Base-by-base conservation (phyloP, 2,113 vertebrate species). In the Paramisgurnus dabryanus region DNA sequence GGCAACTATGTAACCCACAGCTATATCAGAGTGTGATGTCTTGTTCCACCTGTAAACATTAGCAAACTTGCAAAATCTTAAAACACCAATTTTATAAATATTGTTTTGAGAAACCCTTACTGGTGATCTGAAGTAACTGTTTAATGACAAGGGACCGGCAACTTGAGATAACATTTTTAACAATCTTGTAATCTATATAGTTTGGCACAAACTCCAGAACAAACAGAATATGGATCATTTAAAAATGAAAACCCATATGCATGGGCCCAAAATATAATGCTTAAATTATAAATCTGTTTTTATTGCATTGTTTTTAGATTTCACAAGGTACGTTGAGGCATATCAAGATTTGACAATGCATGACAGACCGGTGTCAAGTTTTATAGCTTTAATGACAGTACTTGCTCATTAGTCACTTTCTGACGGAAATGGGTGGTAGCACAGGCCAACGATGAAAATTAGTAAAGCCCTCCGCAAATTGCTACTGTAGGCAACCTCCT, bases 1-100 rank as follows among this genome's bases (percentile, higher is more conserved):
- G 95, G 89, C 84, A 95, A 87, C 92, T 92, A 95, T 93, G 92
- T 88, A 78, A 58, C 47, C 39, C 7, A 60, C 34, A 40, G 15
- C 11, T 40, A 10, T 6, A 22, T 53, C n/a, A 50, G 4, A 22
- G 49, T 34, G 39, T 3, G 3, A 58, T 22, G 67, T 75, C 8
- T 64, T 39, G 12, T 64, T 41, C 22, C 8, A 17, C 18, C n/a
- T 34, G 57, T 71, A 53, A 5, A 27, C 18, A 18, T 7, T 18
- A 58, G 17, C 55, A 58, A 5, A 58, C 55, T n/a, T 58, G 55
- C 55, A 18, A n/a, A 58, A 58, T 0, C n/a, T 18, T 12, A 53
- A 53, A 18, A 18, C 8, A 58, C 13, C n/a, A 5, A 9, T 7
- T 18, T 18, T 12, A 53, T 53, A 58, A 7, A n/a, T 58, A 58